Percentiles rank a stretch among this genome's conserved stretches.
Conservation (phyloP, 2,113 vertebrate genomes). For the Tautogolabrus adspersus region DNA sequence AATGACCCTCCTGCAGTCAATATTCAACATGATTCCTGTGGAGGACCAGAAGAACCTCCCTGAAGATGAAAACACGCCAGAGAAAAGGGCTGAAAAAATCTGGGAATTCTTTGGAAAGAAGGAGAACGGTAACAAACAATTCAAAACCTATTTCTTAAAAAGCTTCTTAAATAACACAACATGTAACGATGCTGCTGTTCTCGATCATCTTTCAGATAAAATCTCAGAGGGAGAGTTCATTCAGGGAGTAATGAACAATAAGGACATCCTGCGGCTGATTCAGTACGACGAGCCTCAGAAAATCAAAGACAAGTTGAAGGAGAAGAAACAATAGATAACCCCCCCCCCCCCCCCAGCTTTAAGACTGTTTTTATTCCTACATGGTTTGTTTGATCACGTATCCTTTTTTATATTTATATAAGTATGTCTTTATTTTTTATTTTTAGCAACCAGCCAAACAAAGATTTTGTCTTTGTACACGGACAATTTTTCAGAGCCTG, state of each 20-base stretch:
- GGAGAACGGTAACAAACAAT: constrained; percentile 83
- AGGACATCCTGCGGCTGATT: constrained; percentile 91
- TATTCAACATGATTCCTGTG: constrained; percentile 91
- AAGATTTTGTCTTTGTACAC: constrained; percentile 19
- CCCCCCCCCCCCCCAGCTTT: background rate
- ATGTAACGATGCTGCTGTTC: background rate
- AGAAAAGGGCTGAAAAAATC: constrained; percentile 89
- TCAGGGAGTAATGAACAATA: constrained; percentile 90
- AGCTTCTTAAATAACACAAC: background rate
- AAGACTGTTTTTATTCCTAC: constrained; percentile 48
- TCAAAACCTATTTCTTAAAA: background rate
- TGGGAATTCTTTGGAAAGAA: constrained; percentile 91
- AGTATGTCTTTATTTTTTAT: too few relatives aligned
- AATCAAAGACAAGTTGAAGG: constrained; percentile 88
- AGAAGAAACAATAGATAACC: constrained; percentile 83
- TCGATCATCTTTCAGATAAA: constrained; percentile 83
- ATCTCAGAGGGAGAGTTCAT: constrained; percentile 91
- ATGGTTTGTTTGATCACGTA: background rate
- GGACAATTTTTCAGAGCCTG: background rate
- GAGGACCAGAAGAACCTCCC: constrained; percentile 86
- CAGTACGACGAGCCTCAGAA: constrained; percentile 91
- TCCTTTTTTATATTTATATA: background rate
- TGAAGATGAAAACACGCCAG: constrained; percentile 89
- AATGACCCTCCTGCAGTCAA: constrained; percentile 80
- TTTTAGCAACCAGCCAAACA: background rate